Base-by-base conservation (phyloP, 2,888 invertebrate genomes). In the Monoplex corrugatus region DNA sequence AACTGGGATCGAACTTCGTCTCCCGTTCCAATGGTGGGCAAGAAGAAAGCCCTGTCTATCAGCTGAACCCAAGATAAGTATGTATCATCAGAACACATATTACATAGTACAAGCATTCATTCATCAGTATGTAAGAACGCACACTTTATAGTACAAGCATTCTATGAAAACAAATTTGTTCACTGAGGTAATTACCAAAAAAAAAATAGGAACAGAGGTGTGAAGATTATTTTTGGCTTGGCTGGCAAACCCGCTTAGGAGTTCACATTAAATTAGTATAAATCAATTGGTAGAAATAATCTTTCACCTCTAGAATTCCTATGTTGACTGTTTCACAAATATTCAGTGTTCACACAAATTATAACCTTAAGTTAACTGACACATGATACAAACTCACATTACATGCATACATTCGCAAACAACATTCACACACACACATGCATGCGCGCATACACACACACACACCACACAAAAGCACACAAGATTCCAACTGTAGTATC, bases 21-120 rank as follows among this genome's bases (percentile, higher is more conserved):
- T 0, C 98, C 97, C 93, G 97, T 97, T 87, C 97, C 97, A 94
- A 98, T 98, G 6, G 97, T 96, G 43, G 98, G 97, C 96, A 98
- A 96, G 98, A 98, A 98, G 78, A 97, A 97, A 0, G 98, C 97
- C 84, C 97, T 97, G 63, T 97, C 97, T 95, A 98, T 97, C 88
- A 97, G 96, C 97, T 97, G 78, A 35, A 43, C 0, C 40, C 80
- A 35, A 50, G 16, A n/a, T 38, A 78, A 44, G 78, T 23, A 50
- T 40, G 19, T 3, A 16, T n/a, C 2, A 44, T 23, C 83, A 84
- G 57, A 1, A 23, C 1, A 57, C 57, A 57, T 1, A 32, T 72
- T 19, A 72, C n/a, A 72, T 0, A 35, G 38, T 5, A 38, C 38
- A 16, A 13, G n/a, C n/a, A n/a, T n/a, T n/a, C n/a, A n/a, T n/a